Conservation (phyloP, 1,140 invertebrate species). For the Portunus trituberculatus region DNA sequence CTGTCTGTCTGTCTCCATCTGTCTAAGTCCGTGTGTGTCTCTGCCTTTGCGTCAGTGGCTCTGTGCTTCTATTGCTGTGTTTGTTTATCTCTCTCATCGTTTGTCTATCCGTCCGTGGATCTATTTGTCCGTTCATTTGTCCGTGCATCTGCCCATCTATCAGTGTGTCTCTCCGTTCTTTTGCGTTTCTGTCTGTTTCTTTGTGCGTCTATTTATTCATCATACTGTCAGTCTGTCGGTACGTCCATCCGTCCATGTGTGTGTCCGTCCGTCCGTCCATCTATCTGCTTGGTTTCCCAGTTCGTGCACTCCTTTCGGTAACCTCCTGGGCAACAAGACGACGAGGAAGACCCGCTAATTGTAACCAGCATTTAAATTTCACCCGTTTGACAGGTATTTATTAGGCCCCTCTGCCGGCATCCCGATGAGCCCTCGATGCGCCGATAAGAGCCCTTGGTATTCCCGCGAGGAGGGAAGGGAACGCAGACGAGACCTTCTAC, state of each 20-base stretch:
- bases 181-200: background rate
- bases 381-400: slow-evolving; percentile 22
- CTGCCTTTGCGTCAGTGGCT: too few species aligned
- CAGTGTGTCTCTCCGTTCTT: background rate
- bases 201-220: background rate
- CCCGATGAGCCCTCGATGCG: slow-evolving; percentile 15
- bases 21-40: too few species aligned
- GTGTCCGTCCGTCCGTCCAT: background rate
- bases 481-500: background rate
- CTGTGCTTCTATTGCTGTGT: background rate
- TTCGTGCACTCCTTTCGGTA: background rate
- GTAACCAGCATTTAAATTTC: slow-evolving; percentile 14
- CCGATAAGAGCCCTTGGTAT: background rate
- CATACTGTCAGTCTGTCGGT: background rate
- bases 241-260: background rate
- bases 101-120: background rate
- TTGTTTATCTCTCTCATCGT: background rate
- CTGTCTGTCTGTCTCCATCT: background rate
- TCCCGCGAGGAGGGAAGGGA: background rate
- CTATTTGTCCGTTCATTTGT: background rate
- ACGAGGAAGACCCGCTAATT: background rate
- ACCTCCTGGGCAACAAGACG: background rate
- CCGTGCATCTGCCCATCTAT: background rate
- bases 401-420: background rate
- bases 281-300: background rate